These are phyloP conservation scores for Torymus aiolomorphi DNA, from an alignment of 2,888 invertebrate species.

Conservation along the genomic window DNA sequence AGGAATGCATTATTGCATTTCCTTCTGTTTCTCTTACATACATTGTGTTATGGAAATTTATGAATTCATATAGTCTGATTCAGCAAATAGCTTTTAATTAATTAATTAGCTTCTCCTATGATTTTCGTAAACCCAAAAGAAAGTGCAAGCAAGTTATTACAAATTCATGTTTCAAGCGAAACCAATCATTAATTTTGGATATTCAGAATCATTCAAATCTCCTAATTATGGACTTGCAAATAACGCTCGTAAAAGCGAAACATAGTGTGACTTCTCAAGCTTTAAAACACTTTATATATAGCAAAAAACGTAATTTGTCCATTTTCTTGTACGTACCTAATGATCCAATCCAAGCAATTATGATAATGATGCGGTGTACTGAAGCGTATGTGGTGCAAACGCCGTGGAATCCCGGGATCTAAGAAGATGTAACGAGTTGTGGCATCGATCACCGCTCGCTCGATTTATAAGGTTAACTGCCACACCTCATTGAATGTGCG, in stretches of 20 bases:
- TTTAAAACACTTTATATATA: too few species aligned
- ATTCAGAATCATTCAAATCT: too few species aligned
- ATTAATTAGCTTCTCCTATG: too few species aligned
- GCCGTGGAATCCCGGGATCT: neutral
- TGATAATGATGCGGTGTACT: neutral
- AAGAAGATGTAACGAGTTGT: slow-evolving; percentile 9
- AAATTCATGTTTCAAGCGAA: too few species aligned
- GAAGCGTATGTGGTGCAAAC: neutral
- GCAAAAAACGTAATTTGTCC: neutral
- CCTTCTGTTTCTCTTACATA: neutral
- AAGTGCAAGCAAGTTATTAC: too few species aligned
- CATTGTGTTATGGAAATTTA: neutral
- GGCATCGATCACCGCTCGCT: slow-evolving; percentile 64
- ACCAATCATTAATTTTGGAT: too few species aligned
- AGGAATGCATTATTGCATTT: slow-evolving; percentile 7
- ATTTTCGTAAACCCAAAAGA: too few species aligned
- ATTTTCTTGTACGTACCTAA: neutral
- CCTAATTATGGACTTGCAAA: too few species aligned
- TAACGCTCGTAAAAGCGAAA: too few species aligned
- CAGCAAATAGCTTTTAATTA: neutral
- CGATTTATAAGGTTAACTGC: slow-evolving; percentile 62
- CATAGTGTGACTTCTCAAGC: too few species aligned
- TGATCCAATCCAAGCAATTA: slow-evolving; percentile 8
- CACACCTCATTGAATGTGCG: slow-evolving; percentile 60
- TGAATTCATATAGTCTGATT: neutral